Evolutionary conservation across 2,113 vertebrate species (phyloP).

Genomic region (Heterochromis multidens): DNA sequence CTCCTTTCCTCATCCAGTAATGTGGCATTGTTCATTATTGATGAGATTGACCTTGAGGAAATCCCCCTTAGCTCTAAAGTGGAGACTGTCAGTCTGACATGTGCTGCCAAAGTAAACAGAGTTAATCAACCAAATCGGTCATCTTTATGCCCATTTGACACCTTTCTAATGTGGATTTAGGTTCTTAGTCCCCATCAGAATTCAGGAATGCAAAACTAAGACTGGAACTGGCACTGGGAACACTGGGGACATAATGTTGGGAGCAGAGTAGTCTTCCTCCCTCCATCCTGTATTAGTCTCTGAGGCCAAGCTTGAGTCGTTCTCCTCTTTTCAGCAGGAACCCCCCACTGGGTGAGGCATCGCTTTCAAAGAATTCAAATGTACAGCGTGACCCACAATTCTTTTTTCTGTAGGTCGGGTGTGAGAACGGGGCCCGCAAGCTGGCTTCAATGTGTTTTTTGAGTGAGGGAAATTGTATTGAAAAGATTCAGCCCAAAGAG

Average conservation of each 20-base stretch:
- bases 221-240: conserved; percentile 16
- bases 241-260: conserved; percentile 25
- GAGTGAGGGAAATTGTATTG: not conserved
- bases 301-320: conserved; percentile 1
- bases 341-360: conserved; percentile 67
- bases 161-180: conserved; percentile 27
- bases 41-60: conserved; percentile 66
- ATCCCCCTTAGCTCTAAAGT: conserved; percentile 44
- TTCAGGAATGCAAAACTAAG: not conserved
- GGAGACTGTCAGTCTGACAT: conserved; percentile 65
- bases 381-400: conserved; percentile 24
- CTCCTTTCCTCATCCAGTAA: conserved; percentile 1
- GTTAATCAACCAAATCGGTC: conserved; percentile 53
- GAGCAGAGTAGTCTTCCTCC: conserved; percentile 40
- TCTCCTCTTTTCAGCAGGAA: conserved; percentile 57
- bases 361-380: conserved; percentile 56
- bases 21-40: conserved; percentile 65
- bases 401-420: conserved; percentile 23
- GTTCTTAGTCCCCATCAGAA: conserved; percentile 6
- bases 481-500: conserved; percentile 2
- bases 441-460: conserved; percentile 24
- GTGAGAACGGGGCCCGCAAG: conserved; percentile 40
- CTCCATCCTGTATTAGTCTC: conserved; percentile 50
- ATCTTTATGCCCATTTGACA: conserved; percentile 29
- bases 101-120: conserved; percentile 67